Base-by-base conservation (phyloP, 1,140 invertebrate genomes). In the Ruditapes philippinarum region DNA sequence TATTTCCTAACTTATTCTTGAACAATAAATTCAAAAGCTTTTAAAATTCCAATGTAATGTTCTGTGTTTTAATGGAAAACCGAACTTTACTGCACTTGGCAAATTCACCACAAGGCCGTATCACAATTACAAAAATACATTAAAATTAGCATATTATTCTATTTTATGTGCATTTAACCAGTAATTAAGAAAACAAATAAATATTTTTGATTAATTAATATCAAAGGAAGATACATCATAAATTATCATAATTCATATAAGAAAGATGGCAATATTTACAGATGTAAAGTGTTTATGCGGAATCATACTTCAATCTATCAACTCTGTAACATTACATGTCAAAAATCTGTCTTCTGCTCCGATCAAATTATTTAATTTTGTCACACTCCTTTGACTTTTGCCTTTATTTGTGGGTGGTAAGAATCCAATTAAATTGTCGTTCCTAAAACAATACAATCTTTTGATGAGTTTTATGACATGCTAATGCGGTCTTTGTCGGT, bases 381-480 rank as follows among this genome's bases (percentile, higher is more conserved):
- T 57, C 74, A 78, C 45, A 78, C 74, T 78, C 25, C 28, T 11
- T 0, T 78, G 12, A 78, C 74, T 51, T 33, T 31, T 51, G 9
- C 17, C 74, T 36, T 49, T 40, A 57, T 51, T 33, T 49, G 45
- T 78, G 74, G 45, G 74, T 78, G 74, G 74, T 78, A 78, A 33
- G 9, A 40, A 54, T 78, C 74, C 31, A 54, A 78, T 78, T 57
- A 78, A 78, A 54, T 51, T 78, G 74, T 78, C 74, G n/a, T 51
- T 78, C 14, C 54, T 54, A 57, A 78, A 78, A 78, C 74, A 78
- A 78, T 51, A 31, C 49, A 19, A 2, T 40, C 28, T 78, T 65
- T 54, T 78, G 74, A 78, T 51, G 74, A 28, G n/a, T 51, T 78
- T n/a, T 36, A 36, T 49, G 3, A 54, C 31, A 31, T 22, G 19